Evolutionary conservation across 1,140 invertebrate species (phyloP).

Genomic region (Harpegnathos saltator): DNA sequence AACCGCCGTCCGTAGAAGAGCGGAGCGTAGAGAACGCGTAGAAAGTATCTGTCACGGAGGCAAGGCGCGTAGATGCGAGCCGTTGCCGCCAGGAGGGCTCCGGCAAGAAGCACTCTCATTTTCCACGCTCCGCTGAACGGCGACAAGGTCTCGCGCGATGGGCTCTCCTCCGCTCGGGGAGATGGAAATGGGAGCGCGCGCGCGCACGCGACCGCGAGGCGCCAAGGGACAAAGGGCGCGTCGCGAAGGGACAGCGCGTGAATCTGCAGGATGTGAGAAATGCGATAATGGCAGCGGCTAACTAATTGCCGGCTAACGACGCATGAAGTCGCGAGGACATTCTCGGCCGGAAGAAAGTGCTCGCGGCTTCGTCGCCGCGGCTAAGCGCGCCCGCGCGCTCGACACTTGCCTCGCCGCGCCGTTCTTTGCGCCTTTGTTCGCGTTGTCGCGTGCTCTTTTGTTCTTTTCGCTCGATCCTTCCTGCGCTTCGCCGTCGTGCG

Average conservation of each 20-base stretch:
- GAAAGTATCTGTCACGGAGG: slow-evolving; percentile 70
- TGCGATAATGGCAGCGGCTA: slow-evolving; percentile 76
- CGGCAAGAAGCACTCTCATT: slow-evolving; percentile 77
- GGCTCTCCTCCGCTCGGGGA: slow-evolving; percentile 55
- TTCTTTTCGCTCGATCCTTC: no score
- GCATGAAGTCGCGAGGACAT: slow-evolving; percentile 64
- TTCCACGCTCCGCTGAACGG: slow-evolving; percentile 77
- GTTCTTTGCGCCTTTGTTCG: slow-evolving; percentile 5
- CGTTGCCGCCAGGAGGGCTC: slow-evolving; percentile 40
- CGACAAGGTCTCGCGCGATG: slow-evolving; percentile 74
- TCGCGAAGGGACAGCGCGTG: slow-evolving; percentile 44
- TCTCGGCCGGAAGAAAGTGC: slow-evolving; percentile 27
- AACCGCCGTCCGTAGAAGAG: slow-evolving; percentile 35
- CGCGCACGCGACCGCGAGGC: slow-evolving; percentile 51
- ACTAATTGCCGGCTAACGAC: slow-evolving; percentile 77
- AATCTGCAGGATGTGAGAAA: not conserved
- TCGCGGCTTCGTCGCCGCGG: slow-evolving; percentile 5
- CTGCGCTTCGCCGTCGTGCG: no score
- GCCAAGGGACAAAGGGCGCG: slow-evolving; percentile 63
- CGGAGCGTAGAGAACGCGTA: slow-evolving; percentile 68
- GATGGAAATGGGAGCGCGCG: slow-evolving; percentile 66
- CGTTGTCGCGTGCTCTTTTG: slow-evolving; percentile 6
- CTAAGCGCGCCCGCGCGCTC: not conserved
- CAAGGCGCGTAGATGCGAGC: slow-evolving; percentile 54
- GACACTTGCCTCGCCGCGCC: not conserved